Evolutionary conservation across 2,113 vertebrate genomes (phyloP).

Genomic region (Silurus glanis): DNA sequence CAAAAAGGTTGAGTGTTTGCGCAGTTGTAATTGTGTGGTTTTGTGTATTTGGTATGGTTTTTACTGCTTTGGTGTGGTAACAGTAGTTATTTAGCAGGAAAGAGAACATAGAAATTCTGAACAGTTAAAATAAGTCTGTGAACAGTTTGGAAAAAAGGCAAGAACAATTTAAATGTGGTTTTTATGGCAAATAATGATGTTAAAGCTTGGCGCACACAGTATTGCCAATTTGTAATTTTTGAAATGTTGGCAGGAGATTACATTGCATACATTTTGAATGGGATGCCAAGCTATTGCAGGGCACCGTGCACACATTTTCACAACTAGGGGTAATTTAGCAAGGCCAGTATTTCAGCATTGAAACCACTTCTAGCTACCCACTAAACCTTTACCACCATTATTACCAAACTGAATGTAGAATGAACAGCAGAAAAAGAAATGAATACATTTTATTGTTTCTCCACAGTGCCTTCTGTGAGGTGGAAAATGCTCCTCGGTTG

Average conservation of each 20-base stretch:
- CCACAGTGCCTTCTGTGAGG: slow-evolving; percentile 84
- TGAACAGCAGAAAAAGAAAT: neutral
- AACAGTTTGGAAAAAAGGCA: neutral
- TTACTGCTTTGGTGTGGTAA: neutral
- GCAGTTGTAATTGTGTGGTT: neutral
- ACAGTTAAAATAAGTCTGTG: neutral
- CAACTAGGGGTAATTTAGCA: neutral
- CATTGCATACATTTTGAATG: neutral
- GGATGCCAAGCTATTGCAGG: neutral
- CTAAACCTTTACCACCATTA: neutral
- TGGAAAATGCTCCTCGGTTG: slow-evolving; percentile 78
- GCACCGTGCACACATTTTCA: neutral
- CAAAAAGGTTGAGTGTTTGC: neutral
- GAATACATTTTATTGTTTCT: neutral
- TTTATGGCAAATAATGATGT: neutral
- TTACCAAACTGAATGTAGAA: neutral
- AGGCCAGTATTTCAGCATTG: neutral
- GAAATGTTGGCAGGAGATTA: neutral
- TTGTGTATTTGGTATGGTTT: neutral
- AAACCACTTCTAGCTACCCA: neutral
- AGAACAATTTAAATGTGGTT: neutral
- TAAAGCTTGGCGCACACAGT: neutral
- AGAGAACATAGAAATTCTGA: neutral
- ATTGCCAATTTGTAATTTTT: neutral
- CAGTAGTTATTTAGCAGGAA: neutral